Base-by-base conservation (phyloP, 2,888 invertebrate species). In the Nephrotoma guestfalica region DNA sequence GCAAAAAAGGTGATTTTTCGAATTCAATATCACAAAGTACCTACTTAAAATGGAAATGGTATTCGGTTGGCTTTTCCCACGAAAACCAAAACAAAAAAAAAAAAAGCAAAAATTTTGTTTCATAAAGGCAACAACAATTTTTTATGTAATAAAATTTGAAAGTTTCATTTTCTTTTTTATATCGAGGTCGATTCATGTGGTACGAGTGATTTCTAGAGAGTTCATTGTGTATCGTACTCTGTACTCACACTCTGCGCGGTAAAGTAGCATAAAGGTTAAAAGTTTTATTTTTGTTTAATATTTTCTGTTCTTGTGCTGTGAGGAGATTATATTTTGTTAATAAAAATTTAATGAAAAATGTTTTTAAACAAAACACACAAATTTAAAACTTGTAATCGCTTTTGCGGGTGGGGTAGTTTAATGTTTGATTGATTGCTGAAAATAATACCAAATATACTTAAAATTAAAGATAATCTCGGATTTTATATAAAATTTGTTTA, bases 1-100 rank as follows among this genome's bases (percentile, higher is more conserved):
- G n/a, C n/a, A 30, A 30, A 30, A 30, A 30, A 30, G 87, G 88
- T 86, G 87, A 87, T 15, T 87, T 87, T 85, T 87, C 87, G 6
- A 87, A 88, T 13, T 87, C 87, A 30, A 30, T 30, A 30, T 30
- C 30, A 30, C 30, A 30, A 30, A 30, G 30, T 30, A 30, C 2
- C 30, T 30, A 30, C 30, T 30, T 30, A 30, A 30, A 30, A 30
- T 30, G 30, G 51, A 51, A 15, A 15, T 71, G 30, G 30, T 30
- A 30, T 30, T 30, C 30, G 30, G 9, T 71, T 30, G 30, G 71
- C 15, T 51, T 51, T 30, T 30, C 30, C 30, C 30, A 15, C 15
- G 15, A 57, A 57, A 57, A 57, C 47, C 47, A 2, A 51, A 30
- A 30, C 30, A 30, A 30, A 30, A 30, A 0, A 30, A 30, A 30